phyloP scores from a whole-genome alignment of 1,140 invertebrate species.

The Scaptomyza montana region DNA sequence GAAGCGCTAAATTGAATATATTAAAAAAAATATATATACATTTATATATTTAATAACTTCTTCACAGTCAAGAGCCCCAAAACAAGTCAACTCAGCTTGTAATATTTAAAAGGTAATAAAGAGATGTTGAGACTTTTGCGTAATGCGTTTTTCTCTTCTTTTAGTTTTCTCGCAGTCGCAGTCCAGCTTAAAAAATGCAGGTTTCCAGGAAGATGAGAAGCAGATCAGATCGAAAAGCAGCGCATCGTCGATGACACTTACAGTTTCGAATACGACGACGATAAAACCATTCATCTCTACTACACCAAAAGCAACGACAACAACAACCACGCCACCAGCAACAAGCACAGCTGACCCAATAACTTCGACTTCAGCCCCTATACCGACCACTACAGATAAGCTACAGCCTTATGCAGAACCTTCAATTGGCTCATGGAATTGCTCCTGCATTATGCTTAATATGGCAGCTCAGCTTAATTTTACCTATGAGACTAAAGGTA shows the following conservation, averaged over 20 bases:
- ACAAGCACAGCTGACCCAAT: conserved; percentile 29
- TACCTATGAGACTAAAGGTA: conserved; percentile 84
- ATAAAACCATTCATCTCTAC: conserved; percentile 23
- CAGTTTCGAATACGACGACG: conserved; percentile 36
- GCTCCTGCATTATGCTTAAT: conserved; percentile 86
- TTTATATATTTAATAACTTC: too few relatives aligned
- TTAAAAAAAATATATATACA: too few relatives aligned
- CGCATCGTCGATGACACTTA: conserved; percentile 41
- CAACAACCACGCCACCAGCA: conserved; percentile 35
- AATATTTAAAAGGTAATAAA: too few relatives aligned
- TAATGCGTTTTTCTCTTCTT: conserved; percentile 13
- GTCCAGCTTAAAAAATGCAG: conserved; percentile 38
- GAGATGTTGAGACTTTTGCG: too few relatives aligned
- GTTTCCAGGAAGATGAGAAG: conserved; percentile 19
- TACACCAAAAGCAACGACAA: conserved; percentile 1
- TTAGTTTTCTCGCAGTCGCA: conserved; percentile 51
- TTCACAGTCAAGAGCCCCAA: too few relatives aligned
- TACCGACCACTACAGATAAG: conserved; percentile 57
- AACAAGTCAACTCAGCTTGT: too few relatives aligned
- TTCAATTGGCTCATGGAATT: conserved; percentile 85
- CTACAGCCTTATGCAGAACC: conserved; percentile 84
- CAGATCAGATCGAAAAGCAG: conserved; percentile 13
- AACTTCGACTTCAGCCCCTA: conserved; percentile 54
- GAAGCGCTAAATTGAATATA: too few relatives aligned
- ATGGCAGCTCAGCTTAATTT: conserved; percentile 87